These are phyloP conservation scores for Metellina segmentata DNA, from an alignment of 2,888 invertebrate genomes.

Conservation along the genomic window DNA sequence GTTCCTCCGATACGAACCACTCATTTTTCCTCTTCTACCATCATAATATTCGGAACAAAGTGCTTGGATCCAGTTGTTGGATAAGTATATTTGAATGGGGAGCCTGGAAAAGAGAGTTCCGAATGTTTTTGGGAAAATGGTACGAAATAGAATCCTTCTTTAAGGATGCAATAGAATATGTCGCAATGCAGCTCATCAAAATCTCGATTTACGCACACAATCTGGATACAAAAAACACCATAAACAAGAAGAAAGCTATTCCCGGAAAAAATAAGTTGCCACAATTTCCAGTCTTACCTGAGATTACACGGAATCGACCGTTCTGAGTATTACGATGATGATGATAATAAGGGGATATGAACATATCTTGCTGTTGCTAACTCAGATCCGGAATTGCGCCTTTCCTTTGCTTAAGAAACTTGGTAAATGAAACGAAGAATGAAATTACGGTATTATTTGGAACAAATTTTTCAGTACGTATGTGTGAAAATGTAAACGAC, in stretches of 20 bases:
- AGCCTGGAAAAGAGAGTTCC: too few relatives aligned
- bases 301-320: neutral
- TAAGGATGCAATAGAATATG: too few relatives aligned
- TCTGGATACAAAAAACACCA: neutral
- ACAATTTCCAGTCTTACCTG: conserved; percentile 9
- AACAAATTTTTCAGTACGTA: neutral
- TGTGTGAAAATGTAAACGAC: neutral
- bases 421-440: neutral
- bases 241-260: too few relatives aligned
- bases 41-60: too few relatives aligned
- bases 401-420: neutral
- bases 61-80: too few relatives aligned
- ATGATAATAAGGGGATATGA: conserved; percentile 13
- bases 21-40: too few relatives aligned
- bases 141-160: too few relatives aligned
- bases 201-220: neutral
- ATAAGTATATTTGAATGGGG: too few relatives aligned
- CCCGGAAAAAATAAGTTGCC: too few relatives aligned
- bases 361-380: conserved; percentile 15
- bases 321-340: conserved; percentile 19
- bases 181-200: neutral
- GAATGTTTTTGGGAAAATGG: too few relatives aligned
- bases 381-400: neutral
- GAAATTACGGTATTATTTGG: neutral
- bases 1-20: too few relatives aligned